These are phyloP conservation scores for Myiopsitta monachus DNA, from an alignment of 2,113 vertebrate genomes.

Conservation along the genomic window DNA sequence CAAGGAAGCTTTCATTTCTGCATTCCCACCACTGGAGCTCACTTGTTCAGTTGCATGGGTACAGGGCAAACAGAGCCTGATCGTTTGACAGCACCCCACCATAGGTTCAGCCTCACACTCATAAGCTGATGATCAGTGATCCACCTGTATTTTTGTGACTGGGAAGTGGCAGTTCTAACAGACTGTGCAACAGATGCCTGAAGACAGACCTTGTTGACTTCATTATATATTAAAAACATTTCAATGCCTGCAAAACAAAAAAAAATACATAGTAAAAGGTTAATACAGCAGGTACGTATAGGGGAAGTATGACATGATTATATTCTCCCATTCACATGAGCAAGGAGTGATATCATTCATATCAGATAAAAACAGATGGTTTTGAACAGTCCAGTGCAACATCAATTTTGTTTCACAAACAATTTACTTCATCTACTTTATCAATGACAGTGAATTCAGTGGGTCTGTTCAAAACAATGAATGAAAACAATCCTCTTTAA, in stretches of 20 bases:
- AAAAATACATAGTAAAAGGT: neutral
- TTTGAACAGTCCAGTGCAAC: neutral
- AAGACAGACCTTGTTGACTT: conserved; percentile 82
- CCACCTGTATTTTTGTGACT: conserved; percentile 88
- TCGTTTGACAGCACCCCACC: conserved; percentile 74
- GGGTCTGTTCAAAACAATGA: neutral
- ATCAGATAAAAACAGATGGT: neutral
- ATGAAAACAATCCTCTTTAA: neutral
- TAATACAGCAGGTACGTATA: neutral
- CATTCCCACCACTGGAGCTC: conserved; percentile 89
- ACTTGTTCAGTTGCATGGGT: conserved; percentile 79
- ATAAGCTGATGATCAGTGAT: conserved; percentile 84
- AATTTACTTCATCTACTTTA: neutral
- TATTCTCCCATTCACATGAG: neutral
- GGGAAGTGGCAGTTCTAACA: conserved; percentile 72
- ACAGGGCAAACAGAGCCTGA: conserved; percentile 75
- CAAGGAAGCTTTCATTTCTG: conserved; percentile 89
- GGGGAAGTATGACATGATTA: neutral
- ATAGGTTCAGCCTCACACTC: conserved; percentile 80
- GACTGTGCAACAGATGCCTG: conserved; percentile 58
- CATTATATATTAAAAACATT: conserved; percentile 86
- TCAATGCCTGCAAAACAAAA: conserved; percentile 73
- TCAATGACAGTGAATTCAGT: neutral
- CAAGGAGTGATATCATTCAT: neutral
- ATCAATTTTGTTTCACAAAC: neutral